Evolutionary conservation across 1,140 invertebrate species (phyloP), one percentile per base, ranked within the genome.

Genomic region (Leptoteleia sp.): DNA sequence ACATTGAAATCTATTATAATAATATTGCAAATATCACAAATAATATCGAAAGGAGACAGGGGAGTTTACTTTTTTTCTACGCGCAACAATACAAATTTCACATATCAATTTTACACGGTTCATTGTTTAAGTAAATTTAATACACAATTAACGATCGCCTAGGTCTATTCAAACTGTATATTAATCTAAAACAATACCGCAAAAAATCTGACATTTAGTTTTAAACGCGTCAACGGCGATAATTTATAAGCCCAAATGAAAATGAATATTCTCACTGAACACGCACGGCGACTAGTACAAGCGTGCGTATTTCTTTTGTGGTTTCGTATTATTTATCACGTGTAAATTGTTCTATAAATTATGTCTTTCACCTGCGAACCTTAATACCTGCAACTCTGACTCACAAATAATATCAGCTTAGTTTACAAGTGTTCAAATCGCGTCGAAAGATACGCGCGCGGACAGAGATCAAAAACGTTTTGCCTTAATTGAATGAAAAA

Each of bases 401-500:
- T 61, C 38, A 62, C 19, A 61, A 75, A 75, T 59, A 38, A 50
- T 62, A 68, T 68, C 62, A 37, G 16, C 35, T 40, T 57, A 19
- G 31, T 55, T 76, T 62, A 62, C 64, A 55, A 68, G 12, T 65
- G 47, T 55, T 67, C 25, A 27, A 33, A 8, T 35, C 37, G 22
- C 13, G 47, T 54, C 52, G 45, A 31, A 76, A 61, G 35, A 59
- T 67, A 33, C n/a, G n/a, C 22, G 12, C 15, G 12, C 33, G 9
- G 11, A 22, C 29, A 17, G 22, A 52, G 62, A 67, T 76, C 37
- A 27, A 54, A 61, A 67, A 47, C 37, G 16, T 57, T 57, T 73
- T 48, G 35, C 61, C 15, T 57, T 67, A 61, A 76, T 67, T 67
- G 27, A 76, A 76, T 67, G 38, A 59, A 76, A 76, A 67, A 76